Evolutionary conservation across 2,888 invertebrate genomes (phyloP).

Genomic region (Anticlea derivata): DNA sequence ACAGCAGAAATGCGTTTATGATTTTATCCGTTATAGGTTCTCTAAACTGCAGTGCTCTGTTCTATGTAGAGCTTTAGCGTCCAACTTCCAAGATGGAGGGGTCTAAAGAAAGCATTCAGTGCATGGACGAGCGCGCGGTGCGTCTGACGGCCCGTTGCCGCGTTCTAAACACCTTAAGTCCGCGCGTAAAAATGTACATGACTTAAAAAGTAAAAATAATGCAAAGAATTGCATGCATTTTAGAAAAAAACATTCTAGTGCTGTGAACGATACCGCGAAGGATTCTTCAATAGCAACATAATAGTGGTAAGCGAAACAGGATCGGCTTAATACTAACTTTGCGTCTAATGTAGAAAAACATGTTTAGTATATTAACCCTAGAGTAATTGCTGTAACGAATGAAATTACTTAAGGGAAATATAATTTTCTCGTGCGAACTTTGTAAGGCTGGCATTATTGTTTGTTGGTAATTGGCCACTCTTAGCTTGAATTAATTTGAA

Average conservation of each 20-base stretch:
- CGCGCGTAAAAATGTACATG: conserved; percentile 52
- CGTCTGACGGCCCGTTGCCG: conserved; percentile 51
- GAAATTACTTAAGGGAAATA: conserved; percentile 25
- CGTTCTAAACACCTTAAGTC: conserved; percentile 44
- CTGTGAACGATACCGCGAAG: conserved; percentile 46
- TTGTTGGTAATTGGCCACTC: conserved; percentile 3
- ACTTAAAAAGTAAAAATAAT: conserved; percentile 46
- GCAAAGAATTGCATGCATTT: conserved; percentile 41
- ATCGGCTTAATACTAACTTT: conserved; percentile 49
- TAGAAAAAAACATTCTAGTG: conserved; percentile 45
- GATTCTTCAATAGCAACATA: conserved; percentile 47
- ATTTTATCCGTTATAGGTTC: conserved; percentile 10
- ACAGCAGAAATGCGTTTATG: not conserved
- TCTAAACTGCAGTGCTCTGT: conserved; percentile 3
- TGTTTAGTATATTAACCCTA: conserved; percentile 49
- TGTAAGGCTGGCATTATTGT: conserved; percentile 11
- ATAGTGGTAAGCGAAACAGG: conserved; percentile 65
- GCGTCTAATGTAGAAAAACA: conserved; percentile 46
- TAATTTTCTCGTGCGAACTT: conserved; percentile 26
- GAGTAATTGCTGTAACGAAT: conserved; percentile 35
- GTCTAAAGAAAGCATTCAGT: conserved; percentile 64
- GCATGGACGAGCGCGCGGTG: conserved; percentile 59
- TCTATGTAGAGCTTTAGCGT: conserved; percentile 20
- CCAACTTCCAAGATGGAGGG: conserved; percentile 32
- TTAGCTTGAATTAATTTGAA: conserved; percentile 14